Conservation (phyloP, 2,113 vertebrate species). For the Scortum barcoo region DNA sequence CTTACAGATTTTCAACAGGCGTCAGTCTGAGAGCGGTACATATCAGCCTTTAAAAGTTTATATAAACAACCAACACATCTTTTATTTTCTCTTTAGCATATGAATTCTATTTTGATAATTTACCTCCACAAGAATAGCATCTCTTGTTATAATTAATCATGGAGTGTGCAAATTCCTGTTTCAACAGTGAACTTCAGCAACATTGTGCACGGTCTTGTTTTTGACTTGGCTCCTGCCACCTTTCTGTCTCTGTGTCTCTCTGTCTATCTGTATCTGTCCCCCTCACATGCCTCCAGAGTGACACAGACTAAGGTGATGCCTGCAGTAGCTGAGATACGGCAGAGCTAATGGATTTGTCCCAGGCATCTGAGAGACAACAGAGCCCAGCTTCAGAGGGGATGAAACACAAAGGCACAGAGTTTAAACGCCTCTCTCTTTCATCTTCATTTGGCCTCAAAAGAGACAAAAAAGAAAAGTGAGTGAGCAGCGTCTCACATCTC, state of each 20-base stretch:
- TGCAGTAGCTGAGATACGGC: constrained; percentile 75
- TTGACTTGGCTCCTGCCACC: constrained; percentile 29
- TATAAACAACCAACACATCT: background rate
- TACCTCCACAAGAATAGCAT: background rate
- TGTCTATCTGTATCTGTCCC: constrained; percentile 56
- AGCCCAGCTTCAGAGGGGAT: constrained; percentile 64
- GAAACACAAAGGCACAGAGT: constrained; percentile 71
- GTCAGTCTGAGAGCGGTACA: background rate
- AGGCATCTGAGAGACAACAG: constrained; percentile 72
- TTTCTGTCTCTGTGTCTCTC: constrained; percentile 18
- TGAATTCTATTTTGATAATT: background rate
- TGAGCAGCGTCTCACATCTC: constrained; percentile 77
- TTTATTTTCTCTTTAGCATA: background rate
- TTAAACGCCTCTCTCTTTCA: constrained; percentile 73
- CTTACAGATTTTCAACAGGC: background rate
- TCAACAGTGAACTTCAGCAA: background rate
- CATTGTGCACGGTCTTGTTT: constrained; percentile 6
- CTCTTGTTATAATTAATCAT: background rate
- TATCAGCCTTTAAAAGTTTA: background rate
- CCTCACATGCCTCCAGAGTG: constrained; percentile 52
- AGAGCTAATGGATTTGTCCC: constrained; percentile 82
- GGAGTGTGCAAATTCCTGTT: background rate
- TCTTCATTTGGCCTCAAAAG: constrained; percentile 82
- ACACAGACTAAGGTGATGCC: constrained; percentile 67
- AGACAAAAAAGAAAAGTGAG: constrained; percentile 69